Evolutionary conservation across 2,888 invertebrate genomes (phyloP), one percentile per base, ranked within the genome.

Genomic region (Drosophila rubida): DNA sequence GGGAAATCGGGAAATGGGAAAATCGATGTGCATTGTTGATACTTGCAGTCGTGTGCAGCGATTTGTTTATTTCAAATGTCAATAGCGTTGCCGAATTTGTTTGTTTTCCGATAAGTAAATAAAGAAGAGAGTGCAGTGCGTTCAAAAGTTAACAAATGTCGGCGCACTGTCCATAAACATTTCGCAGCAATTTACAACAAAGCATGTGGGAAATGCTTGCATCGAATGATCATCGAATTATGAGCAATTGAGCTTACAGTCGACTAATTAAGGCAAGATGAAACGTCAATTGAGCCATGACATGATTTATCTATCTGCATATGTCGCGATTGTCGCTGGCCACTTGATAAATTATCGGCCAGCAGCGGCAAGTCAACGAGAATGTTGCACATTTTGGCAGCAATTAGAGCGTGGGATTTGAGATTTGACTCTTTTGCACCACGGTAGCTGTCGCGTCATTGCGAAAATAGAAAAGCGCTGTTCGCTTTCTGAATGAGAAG

Each of bases 371-470:
- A 11, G 13, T 44, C 58, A 50, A 67, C 65, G 48, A 51, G 62
- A 62, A 63, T 78, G 57, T 64, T 72, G 72, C 64, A 78, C 67
- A 49, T 69, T 79, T 78, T 78, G 76, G 79, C 79, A 78, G 14
- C 68, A 84, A 80, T 76, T 86, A 55, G 73, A 73, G 83, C 83
- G 69, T 85, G 78, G 66, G 78, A 67, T 65, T 57, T 58, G 57
- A 45, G 78, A 67, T 65, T 57, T 58, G 57, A 45, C 37, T 64
- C 22, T 67, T 67, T 72, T 64, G 78, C 58, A 66, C 79, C 83
- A 86, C 86, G 64, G 84, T 86, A 67, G 60, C 63, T 30, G 53
- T 25, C 69, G 50, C 87, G 87, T 84, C 86, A 84, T 66, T 53
- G 50, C 69, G 51, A 69, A 67, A 72, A 74, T 69, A 72, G 69